Evolutionary conservation across 2,113 vertebrate species (phyloP).

Genomic region (Hippocampus abdominalis): DNA sequence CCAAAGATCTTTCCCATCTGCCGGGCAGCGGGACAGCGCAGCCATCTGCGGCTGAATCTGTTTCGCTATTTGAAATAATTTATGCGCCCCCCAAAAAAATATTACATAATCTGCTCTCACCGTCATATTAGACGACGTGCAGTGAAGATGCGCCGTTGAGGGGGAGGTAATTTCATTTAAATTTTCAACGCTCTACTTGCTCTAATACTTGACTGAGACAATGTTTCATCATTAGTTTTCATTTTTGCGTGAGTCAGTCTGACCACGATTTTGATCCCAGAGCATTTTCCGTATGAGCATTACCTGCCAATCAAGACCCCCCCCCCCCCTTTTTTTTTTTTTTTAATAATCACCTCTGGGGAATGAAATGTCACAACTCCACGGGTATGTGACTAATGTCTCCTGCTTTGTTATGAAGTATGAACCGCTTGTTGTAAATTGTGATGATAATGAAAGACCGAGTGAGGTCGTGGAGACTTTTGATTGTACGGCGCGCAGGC

Average conservation of each 20-base stretch:
- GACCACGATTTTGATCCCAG: conserved; percentile 18
- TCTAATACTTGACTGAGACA: conserved; percentile 25
- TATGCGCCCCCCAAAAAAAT: conserved; percentile 20
- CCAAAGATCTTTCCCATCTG: conserved; percentile 72
- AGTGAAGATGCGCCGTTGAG: conserved; percentile 6
- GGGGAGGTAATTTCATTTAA: conserved; percentile 33
- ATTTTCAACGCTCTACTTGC: conserved; percentile 35
- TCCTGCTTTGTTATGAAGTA: conserved; percentile 34
- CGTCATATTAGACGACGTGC: conserved; percentile 27
- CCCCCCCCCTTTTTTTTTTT: not conserved
- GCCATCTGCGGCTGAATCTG: conserved; percentile 69
- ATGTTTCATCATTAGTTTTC: conserved; percentile 26
- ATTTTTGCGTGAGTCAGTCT: conserved; percentile 2
- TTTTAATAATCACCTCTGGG: conserved; percentile 13
- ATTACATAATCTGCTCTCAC: conserved; percentile 41
- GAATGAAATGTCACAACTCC: conserved; percentile 41
- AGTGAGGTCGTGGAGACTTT: not conserved
- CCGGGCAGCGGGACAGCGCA: conserved; percentile 54
- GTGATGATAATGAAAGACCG: conserved; percentile 20
- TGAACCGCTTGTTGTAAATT: conserved; percentile 17
- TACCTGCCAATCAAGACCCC: conserved; percentile 10
- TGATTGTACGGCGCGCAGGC: not conserved
- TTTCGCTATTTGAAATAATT: conserved; percentile 52
- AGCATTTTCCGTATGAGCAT: conserved; percentile 32
- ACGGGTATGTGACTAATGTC: conserved; percentile 30